A percentile compares a stretch with the other conserved stretches of the same genome.
Conservation (phyloP, 2,797 vertebrate genomes). For the Schizopygopsis malacanthus region DNA sequence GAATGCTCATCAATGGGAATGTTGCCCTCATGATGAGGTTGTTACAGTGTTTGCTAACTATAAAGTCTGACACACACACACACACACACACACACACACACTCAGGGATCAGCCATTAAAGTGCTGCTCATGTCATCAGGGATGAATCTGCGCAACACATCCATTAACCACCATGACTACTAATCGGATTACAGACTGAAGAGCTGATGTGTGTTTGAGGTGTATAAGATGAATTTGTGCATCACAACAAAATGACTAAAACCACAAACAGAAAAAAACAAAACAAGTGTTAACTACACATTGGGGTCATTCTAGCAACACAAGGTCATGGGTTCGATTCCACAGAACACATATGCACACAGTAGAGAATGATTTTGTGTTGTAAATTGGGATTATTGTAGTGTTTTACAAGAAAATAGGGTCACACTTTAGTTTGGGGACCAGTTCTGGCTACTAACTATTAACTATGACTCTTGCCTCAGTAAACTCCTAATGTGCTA, state of each 20-base stretch:
- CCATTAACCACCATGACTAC: conserved; percentile 27
- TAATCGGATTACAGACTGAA: conserved; percentile 8
- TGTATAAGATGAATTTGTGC: neutral
- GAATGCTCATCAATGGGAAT: neutral
- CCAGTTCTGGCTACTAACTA: too few relatives aligned
- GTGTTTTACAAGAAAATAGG: neutral
- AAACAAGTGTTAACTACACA: neutral
- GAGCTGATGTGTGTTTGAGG: neutral
- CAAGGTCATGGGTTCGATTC: neutral
- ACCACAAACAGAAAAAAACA: neutral
- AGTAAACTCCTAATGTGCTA: neutral
- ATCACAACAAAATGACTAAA: neutral
- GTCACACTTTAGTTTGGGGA: neutral
- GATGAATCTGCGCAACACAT: neutral
- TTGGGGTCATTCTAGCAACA: neutral
- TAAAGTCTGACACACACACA: neutral
- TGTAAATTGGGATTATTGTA: neutral
- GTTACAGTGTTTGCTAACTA: neutral
- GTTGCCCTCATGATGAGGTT: neutral
- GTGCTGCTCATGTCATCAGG: neutral
- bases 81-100: neutral
- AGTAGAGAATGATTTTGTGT: neutral
- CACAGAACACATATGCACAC: neutral
- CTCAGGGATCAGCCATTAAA: neutral
- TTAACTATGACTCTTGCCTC: neutral